Evolutionary conservation across 2,888 invertebrate species (phyloP).

Genomic region (Tuta absoluta): DNA sequence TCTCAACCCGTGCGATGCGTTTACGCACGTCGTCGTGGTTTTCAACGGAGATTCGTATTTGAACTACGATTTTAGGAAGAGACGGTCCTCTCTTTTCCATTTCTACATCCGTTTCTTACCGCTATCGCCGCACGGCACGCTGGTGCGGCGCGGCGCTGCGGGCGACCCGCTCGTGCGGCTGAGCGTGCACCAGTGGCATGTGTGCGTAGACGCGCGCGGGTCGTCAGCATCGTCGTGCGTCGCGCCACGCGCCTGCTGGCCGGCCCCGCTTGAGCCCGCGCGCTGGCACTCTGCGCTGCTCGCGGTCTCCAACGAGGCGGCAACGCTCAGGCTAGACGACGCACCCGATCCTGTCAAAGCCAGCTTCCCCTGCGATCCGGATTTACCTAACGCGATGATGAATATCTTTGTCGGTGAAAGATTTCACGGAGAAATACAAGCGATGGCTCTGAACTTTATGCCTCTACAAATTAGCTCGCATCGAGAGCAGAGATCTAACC

Average conservation of each 20-base stretch:
- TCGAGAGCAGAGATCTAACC: conserved; percentile 39
- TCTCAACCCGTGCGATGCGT: conserved; percentile 63
- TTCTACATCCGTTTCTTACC: conserved; percentile 72
- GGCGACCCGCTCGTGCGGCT: conserved; percentile 57
- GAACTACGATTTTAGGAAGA: conserved; percentile 59
- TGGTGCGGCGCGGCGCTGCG: conserved; percentile 61
- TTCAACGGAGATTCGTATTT: conserved; percentile 72
- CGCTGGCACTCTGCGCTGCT: conserved; percentile 69
- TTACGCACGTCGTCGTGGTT: conserved; percentile 63
- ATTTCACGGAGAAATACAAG: conserved; percentile 73
- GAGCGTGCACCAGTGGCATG: conserved; percentile 69
- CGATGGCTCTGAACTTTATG: conserved; percentile 70
- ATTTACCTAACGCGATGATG: conserved; percentile 60
- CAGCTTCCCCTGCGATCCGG: conserved; percentile 66
- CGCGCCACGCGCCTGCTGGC: conserved; percentile 60
- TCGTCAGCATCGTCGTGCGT: conserved; percentile 49
- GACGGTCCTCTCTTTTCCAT: conserved; percentile 66
- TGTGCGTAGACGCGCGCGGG: conserved; percentile 68
- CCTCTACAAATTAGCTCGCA: conserved; percentile 56
- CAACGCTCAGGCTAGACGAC: conserved; percentile 66
- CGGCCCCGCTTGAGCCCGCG: conserved; percentile 58
- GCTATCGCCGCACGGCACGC: conserved; percentile 66
- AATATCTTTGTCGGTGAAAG: conserved; percentile 67
- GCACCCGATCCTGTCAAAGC: conserved; percentile 49
- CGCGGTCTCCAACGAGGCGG: conserved; percentile 63